These are phyloP conservation scores for Cyprinodon diabolis DNA, from an alignment of 2,797 vertebrate genomes.

Conservation along the genomic window DNA sequence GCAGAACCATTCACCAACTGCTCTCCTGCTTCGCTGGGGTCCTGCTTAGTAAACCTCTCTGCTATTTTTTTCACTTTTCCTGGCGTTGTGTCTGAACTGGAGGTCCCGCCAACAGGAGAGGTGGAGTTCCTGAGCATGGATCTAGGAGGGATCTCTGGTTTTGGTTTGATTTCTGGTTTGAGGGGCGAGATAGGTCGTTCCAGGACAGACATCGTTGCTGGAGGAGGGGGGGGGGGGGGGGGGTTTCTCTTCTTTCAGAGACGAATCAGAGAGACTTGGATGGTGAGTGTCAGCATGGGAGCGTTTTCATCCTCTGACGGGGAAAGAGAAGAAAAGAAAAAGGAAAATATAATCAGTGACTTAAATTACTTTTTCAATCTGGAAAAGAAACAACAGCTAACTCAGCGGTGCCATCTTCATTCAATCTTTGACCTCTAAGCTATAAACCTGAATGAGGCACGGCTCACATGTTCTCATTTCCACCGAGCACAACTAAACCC, in stretches of 20 bases:
- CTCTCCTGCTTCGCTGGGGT: background rate
- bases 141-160: conserved; percentile 65
- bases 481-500: background rate
- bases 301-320: conserved; percentile 55
- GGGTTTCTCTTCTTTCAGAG: conserved; percentile 8
- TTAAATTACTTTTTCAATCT: conserved; percentile 25
- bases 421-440: conserved; percentile 18
- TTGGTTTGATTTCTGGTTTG: conserved; percentile 61
- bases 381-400: background rate
- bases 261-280: conserved; percentile 56
- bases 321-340: conserved; percentile 9
- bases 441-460: background rate
- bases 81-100: conserved; percentile 3
- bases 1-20: conserved; percentile 14
- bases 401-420: background rate
- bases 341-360: background rate
- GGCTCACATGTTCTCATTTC: conserved; percentile 19
- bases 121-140: conserved; percentile 32
- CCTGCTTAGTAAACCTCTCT: conserved; percentile 70
- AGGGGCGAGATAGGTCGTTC: conserved; percentile 38
- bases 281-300: conserved; percentile 43
- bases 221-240: background rate
- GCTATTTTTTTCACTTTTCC: conserved; percentile 80
- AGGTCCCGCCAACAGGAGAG: conserved; percentile 17
- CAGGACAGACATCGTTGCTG: conserved; percentile 72